A percentile compares a stretch with the other conserved stretches of the same genome.
Conservation (phyloP, 1,140 invertebrate species). For the Theocolax elegans region DNA sequence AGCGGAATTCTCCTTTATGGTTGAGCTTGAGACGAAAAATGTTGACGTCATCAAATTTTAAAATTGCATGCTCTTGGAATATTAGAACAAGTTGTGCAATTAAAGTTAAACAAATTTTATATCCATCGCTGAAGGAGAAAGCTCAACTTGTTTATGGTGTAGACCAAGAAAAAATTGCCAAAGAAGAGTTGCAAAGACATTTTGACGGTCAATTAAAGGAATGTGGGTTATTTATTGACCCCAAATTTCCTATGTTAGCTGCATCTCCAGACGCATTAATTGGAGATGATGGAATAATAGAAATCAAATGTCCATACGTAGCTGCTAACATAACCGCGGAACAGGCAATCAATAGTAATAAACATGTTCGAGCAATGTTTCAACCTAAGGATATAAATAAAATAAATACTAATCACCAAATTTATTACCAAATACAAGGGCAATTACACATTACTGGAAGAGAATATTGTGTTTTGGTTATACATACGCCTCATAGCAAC, state of each 20-base stretch:
- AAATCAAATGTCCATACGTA: slow-evolving; percentile 58
- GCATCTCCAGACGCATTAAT: slow-evolving; percentile 63
- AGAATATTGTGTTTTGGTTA: slow-evolving; percentile 43
- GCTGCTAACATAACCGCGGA: slow-evolving; percentile 28
- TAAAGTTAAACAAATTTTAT: slow-evolving; percentile 52
- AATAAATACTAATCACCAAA: slow-evolving; percentile 47
- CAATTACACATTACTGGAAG: too few relatives aligned
- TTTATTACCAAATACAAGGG: slow-evolving; percentile 54
- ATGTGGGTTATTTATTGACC: slow-evolving; percentile 61
- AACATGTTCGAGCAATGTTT: slow-evolving; percentile 14
- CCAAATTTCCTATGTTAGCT: slow-evolving; percentile 52
- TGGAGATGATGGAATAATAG: slow-evolving; percentile 48
- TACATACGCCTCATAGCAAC: slow-evolving; percentile 45
- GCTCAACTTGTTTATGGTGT: slow-evolving; percentile 46
- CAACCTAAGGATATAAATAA: slow-evolving; percentile 22
- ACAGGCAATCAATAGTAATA: slow-evolving; percentile 27
- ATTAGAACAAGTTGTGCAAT: slow-evolving; percentile 45
- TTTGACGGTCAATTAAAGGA: slow-evolving; percentile 46
- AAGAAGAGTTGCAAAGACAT: slow-evolving; percentile 46
- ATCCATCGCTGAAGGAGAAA: slow-evolving; percentile 42
- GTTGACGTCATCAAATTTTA: slow-evolving; percentile 61
- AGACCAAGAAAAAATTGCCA: slow-evolving; percentile 52
- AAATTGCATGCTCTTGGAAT: slow-evolving; percentile 50
- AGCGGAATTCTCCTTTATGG: slow-evolving; percentile 52
- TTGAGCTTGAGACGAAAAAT: slow-evolving; percentile 46